These are phyloP conservation scores for Rhinogobio ventralis DNA, from an alignment of 2,797 vertebrate species.

Conservation along the genomic window DNA sequence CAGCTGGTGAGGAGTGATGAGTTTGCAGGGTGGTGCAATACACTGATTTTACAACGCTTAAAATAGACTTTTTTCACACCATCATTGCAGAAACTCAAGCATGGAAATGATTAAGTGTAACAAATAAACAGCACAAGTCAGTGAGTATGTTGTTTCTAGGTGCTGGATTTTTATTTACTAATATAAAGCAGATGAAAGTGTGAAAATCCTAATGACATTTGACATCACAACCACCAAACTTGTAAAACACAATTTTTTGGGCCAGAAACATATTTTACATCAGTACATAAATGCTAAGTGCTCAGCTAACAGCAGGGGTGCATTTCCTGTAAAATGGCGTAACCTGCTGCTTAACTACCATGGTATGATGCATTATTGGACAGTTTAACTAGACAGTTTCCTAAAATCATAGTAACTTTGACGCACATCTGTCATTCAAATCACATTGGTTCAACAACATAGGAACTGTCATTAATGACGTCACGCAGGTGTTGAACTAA, in stretches of 20 bases:
- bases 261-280: not conserved
- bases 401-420: not conserved
- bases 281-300: not conserved
- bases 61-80: conserved; percentile 43
- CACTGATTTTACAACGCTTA: conserved; percentile 41
- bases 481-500: not conserved
- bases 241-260: not conserved
- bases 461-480: not conserved
- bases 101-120: conserved; percentile 29
- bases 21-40: conserved; percentile 49
- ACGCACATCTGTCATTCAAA: not conserved
- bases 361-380: not conserved
- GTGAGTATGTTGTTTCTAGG: not conserved
- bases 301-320: not conserved
- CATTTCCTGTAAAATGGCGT: not conserved
- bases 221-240: not conserved
- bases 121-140: conserved; percentile 24
- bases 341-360: not conserved
- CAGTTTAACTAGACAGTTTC: not conserved
- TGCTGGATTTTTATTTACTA: not conserved
- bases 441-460: not conserved
- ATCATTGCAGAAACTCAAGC: conserved; percentile 43
- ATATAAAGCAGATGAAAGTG: not conserved
- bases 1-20: conserved; percentile 55
- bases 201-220: not conserved